Evolutionary conservation across 2,888 invertebrate genomes (phyloP).

Genomic region (Anarsia innoxiella): DNA sequence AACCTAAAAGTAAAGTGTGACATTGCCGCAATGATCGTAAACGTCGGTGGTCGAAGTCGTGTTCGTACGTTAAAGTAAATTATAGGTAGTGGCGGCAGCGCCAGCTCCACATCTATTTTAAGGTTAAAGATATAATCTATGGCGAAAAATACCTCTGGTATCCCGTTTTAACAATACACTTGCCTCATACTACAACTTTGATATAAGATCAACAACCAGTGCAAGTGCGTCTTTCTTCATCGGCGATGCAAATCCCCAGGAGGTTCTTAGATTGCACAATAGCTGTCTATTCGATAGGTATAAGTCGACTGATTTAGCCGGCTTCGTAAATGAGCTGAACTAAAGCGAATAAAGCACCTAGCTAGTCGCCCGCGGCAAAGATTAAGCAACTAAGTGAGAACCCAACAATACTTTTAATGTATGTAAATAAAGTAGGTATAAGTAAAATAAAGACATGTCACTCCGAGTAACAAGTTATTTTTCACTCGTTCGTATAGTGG

Average conservation of each 20-base stretch:
- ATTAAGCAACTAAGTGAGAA: too few relatives aligned
- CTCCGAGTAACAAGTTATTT: too few relatives aligned
- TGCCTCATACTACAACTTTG: conserved; percentile 23
- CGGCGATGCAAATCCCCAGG: conserved; percentile 42
- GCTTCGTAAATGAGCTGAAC: conserved; percentile 48
- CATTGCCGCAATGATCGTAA: too few relatives aligned
- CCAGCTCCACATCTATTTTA: too few relatives aligned
- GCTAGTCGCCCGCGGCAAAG: conserved; percentile 39
- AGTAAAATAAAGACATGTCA: too few relatives aligned
- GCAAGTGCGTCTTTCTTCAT: conserved; percentile 47
- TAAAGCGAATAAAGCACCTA: conserved; percentile 45
- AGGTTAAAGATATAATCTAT: conserved; percentile 6
- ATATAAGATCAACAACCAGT: conserved; percentile 41
- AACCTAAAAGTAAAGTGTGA: too few relatives aligned
- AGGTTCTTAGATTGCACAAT: conserved; percentile 51
- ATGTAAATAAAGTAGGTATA: too few relatives aligned
- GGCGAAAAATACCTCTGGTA: conserved; percentile 4
- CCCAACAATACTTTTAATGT: too few relatives aligned
- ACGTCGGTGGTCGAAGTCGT: too few relatives aligned
- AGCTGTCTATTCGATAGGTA: conserved; percentile 37
- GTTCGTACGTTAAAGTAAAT: too few relatives aligned
- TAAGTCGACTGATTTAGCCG: conserved; percentile 46
- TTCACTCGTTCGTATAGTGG: too few relatives aligned
- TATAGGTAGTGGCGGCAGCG: too few relatives aligned
- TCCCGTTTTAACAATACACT: conserved; percentile 8